A percentile compares a stretch with the other conserved stretches of the same genome.
Evolutionary conservation across 2,888 invertebrate species (phyloP).

Genomic region (Andrena camellia): DNA sequence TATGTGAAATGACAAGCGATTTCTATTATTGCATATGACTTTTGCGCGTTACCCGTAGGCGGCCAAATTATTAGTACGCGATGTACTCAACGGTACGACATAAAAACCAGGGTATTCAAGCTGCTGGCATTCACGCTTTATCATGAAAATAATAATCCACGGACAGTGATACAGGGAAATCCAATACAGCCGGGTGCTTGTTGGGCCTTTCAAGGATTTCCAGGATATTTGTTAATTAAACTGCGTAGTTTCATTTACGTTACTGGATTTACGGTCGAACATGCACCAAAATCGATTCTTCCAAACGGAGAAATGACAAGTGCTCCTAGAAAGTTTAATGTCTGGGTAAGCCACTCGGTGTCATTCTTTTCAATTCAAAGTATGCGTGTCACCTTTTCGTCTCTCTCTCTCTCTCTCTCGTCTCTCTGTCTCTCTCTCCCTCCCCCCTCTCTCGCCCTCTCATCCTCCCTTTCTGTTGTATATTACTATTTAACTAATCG

Average conservation of each 20-base stretch:
- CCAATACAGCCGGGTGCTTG: conserved; percentile 95
- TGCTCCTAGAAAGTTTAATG: conserved; percentile 95
- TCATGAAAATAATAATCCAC: conserved; percentile 94
- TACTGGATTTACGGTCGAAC: conserved; percentile 95
- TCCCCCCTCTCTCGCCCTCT: no score
- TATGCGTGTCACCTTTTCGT: neutral
- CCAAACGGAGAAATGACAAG: conserved; percentile 95
- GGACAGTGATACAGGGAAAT: conserved; percentile 94
- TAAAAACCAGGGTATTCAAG: conserved; percentile 92
- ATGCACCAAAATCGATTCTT: conserved; percentile 93
- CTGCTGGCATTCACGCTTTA: conserved; percentile 96
- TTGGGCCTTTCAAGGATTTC: conserved; percentile 98
- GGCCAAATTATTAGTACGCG: conserved; percentile 94
- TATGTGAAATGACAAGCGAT: conserved; percentile 69
- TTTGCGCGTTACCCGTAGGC: conserved; percentile 85
- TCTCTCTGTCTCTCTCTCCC: no score
- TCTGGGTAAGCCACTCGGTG: conserved; percentile 88
- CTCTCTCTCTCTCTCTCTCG: no score
- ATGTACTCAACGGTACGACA: conserved; percentile 95
- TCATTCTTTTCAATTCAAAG: neutral
- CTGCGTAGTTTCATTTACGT: conserved; percentile 91
- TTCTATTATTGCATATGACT: conserved; percentile 3
- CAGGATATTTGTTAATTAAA: conserved; percentile 93
- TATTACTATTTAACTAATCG: neutral
- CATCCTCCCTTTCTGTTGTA: neutral